Conservation (phyloP, 2,888 invertebrate genomes). For the Globia sparganii region DNA sequence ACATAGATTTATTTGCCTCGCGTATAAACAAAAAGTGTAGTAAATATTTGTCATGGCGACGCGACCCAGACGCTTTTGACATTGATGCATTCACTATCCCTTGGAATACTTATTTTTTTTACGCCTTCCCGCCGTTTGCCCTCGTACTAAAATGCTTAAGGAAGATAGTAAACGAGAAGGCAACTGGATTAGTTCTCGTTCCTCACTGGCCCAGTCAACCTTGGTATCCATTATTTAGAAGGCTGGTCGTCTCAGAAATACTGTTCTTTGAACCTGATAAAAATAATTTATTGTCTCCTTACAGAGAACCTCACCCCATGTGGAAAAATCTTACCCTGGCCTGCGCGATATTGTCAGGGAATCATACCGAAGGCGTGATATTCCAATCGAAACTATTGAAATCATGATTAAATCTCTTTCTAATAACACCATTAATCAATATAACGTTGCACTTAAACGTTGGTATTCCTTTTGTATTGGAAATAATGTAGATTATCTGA, state of each 20-base stretch:
- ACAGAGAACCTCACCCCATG: neutral
- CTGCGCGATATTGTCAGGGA: neutral
- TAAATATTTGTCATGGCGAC: too few relatives aligned
- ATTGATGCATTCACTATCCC: too few relatives aligned
- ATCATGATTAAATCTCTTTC: neutral
- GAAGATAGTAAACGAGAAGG: neutral
- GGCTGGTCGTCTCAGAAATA: neutral
- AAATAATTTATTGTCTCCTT: neutral
- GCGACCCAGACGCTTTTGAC: too few relatives aligned
- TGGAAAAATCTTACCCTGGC: constrained; percentile 5
- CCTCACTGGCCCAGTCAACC: neutral
- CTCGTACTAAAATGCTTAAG: too few relatives aligned
- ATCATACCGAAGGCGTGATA: neutral
- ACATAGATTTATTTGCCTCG: neutral
- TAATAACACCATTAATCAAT: neutral
- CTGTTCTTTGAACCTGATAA: too few relatives aligned
- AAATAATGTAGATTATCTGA: too few relatives aligned
- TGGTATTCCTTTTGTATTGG: constrained; percentile 1
- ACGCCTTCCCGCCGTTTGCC: too few relatives aligned
- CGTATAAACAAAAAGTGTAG: neutral
- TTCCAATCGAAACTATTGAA: neutral
- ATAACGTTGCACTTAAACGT: neutral
- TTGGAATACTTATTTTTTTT: neutral
- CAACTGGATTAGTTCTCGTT: neutral
- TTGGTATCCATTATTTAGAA: neutral